These are phyloP conservation scores for Parnassius mnemosyne DNA, from an alignment of 2,888 invertebrate genomes.

Conservation along the genomic window DNA sequence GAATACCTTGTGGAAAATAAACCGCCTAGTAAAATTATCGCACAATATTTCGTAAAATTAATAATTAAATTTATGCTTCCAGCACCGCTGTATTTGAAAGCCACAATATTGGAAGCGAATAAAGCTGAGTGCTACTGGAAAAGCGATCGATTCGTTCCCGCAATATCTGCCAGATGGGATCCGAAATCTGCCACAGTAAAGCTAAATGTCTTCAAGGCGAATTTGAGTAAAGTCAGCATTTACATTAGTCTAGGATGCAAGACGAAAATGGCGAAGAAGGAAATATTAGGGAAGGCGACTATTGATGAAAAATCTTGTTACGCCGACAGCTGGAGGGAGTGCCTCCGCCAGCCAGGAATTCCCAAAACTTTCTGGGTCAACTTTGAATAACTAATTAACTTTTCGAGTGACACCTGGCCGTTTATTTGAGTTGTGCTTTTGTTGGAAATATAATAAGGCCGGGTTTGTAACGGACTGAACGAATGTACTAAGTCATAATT, in stretches of 20 bases:
- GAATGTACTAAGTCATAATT: too few relatives aligned
- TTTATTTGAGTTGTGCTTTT: neutral
- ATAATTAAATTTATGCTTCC: constrained; percentile 41
- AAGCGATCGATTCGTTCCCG: constrained; percentile 86
- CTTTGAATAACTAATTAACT: constrained; percentile 55
- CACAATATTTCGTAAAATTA: neutral
- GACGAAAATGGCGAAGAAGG: constrained; percentile 85
- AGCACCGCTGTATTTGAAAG: constrained; percentile 88
- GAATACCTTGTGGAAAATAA: too few relatives aligned
- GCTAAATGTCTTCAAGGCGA: constrained; percentile 82
- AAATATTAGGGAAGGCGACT: constrained; percentile 83
- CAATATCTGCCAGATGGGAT: constrained; percentile 88
- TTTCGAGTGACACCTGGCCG: neutral
- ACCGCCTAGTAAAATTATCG: neutral
- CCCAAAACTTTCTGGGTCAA: constrained; percentile 82
- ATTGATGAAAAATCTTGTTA: constrained; percentile 82
- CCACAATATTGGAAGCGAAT: constrained; percentile 86
- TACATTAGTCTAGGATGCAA: constrained; percentile 84
- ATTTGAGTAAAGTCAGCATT: constrained; percentile 82
- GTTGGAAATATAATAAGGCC: neutral
- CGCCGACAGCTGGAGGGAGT: constrained; percentile 82
- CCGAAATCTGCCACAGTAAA: constrained; percentile 83
- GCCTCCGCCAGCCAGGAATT: constrained; percentile 75
- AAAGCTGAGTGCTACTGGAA: constrained; percentile 84
- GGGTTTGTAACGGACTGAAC: neutral